phyloP scores from a whole-genome alignment of 2,888 invertebrate species.

The Amblyjoppa fuscipennis region DNA sequence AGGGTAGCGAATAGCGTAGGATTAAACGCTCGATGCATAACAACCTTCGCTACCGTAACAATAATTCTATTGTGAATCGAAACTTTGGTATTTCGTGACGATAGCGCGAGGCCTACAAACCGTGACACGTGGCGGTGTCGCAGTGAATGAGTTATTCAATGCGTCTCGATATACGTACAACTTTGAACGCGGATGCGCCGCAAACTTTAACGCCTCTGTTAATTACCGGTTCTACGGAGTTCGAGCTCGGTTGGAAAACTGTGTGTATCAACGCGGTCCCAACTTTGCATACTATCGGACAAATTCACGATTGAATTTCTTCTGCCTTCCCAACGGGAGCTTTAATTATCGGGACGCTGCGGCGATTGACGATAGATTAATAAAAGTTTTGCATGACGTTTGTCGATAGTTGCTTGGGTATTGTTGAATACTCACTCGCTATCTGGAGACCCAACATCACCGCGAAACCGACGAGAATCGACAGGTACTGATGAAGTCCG shows the following conservation, averaged over 20 bases:
- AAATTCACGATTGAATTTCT: conserved; percentile 27
- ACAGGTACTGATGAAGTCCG: conserved; percentile 89
- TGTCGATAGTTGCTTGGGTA: background rate
- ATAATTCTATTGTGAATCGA: background rate
- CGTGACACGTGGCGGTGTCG: conserved; percentile 39
- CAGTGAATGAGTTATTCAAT: conserved; percentile 51
- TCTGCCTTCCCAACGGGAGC: background rate
- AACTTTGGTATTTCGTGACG: conserved; percentile 8
- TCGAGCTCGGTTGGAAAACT: background rate
- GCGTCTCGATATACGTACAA: conserved; percentile 12
- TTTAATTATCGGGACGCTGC: background rate
- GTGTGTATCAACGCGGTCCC: conserved; percentile 3
- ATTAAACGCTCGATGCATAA: background rate
- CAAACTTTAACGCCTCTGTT: conserved; percentile 35
- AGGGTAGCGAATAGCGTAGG: background rate
- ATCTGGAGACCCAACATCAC: conserved; percentile 91
- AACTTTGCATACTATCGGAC: background rate
- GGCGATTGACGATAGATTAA: background rate
- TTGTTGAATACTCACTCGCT: conserved; percentile 86
- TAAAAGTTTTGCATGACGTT: background rate
- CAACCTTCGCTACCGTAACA: background rate
- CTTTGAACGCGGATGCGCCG: conserved; percentile 30
- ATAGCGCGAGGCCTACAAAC: conserved; percentile 50
- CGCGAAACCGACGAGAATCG: conserved; percentile 90
- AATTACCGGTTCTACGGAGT: conserved; percentile 47